A percentile compares a stretch with the other conserved stretches of the same genome.
phyloP scores from a whole-genome alignment of 64 coral and sea anemone species.

The Pocillopora damicornis region DNA sequence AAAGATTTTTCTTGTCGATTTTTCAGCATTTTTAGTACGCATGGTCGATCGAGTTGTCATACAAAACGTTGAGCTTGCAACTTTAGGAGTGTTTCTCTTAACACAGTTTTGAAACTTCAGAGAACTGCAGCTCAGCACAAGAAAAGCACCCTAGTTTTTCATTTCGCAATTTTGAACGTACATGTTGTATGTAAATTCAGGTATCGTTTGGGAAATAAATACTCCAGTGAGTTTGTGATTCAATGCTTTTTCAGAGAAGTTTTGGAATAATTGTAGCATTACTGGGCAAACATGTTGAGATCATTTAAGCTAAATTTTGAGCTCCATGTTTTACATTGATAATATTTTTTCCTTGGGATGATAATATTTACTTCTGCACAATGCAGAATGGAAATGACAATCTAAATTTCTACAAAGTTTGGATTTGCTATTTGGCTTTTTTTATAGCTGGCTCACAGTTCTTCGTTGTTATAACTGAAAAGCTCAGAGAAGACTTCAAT shows the following conservation, averaged over 20 bases:
- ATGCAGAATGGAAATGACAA: background rate
- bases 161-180: background rate
- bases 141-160: background rate
- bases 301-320: background rate
- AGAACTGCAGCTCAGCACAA: background rate
- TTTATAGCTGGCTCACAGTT: background rate
- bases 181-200: background rate
- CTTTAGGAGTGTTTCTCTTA: background rate
- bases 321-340: background rate
- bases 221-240: background rate
- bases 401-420: background rate
- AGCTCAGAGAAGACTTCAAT: background rate
- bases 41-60: slow-evolving; percentile 47
- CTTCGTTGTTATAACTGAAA: background rate
- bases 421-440: background rate
- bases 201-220: background rate
- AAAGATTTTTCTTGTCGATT: slow-evolving; percentile 47
- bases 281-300: background rate
- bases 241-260: background rate
- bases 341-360: background rate
- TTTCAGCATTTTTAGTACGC: slow-evolving; percentile 73
- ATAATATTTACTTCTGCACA: background rate
- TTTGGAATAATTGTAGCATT: background rate
- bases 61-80: slow-evolving; percentile 7
- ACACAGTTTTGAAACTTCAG: slow-evolving; percentile 17